These are phyloP conservation scores for Notocelia uddmanniana DNA, from an alignment of 2,888 invertebrate species.

Conservation along the genomic window DNA sequence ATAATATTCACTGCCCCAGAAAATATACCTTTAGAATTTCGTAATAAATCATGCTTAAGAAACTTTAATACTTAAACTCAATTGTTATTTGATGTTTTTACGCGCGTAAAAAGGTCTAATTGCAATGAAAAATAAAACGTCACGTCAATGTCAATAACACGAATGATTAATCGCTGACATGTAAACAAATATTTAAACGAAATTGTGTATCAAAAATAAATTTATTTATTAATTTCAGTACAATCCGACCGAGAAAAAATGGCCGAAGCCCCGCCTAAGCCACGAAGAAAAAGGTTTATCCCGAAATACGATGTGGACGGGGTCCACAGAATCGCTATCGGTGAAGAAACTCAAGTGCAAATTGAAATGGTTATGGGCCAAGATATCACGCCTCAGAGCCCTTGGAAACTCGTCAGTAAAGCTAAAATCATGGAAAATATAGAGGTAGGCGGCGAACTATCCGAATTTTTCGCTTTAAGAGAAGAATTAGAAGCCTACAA, in stretches of 20 bases:
- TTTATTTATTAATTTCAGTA: slow-evolving; percentile 58
- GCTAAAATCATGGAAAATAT: slow-evolving; percentile 87
- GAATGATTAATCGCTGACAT: not conserved
- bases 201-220: slow-evolving; percentile 6
- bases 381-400: slow-evolving; percentile 90
- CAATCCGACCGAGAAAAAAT: slow-evolving; percentile 56
- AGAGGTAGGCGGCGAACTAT: slow-evolving; percentile 82
- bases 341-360: slow-evolving; percentile 86
- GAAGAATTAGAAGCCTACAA: slow-evolving; percentile 71
- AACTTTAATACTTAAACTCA: not conserved
- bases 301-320: slow-evolving; percentile 85
- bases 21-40: not conserved
- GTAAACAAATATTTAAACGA: slow-evolving; percentile 19
- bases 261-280: slow-evolving; percentile 58
- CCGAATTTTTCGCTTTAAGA: slow-evolving; percentile 74
- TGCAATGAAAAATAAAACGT: slow-evolving; percentile 1
- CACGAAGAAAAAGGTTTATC: slow-evolving; percentile 75
- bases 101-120: slow-evolving; percentile 16
- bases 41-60: not conserved
- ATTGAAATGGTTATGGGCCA: slow-evolving; percentile 88
- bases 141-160: slow-evolving; percentile 24
- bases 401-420: slow-evolving; percentile 89
- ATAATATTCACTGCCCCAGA: not conserved
- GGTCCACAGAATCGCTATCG: slow-evolving; percentile 81
- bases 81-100: not conserved